These are phyloP conservation scores for Garrulus glandarius DNA, from an alignment of 2,797 vertebrate genomes.

Conservation along the genomic window DNA sequence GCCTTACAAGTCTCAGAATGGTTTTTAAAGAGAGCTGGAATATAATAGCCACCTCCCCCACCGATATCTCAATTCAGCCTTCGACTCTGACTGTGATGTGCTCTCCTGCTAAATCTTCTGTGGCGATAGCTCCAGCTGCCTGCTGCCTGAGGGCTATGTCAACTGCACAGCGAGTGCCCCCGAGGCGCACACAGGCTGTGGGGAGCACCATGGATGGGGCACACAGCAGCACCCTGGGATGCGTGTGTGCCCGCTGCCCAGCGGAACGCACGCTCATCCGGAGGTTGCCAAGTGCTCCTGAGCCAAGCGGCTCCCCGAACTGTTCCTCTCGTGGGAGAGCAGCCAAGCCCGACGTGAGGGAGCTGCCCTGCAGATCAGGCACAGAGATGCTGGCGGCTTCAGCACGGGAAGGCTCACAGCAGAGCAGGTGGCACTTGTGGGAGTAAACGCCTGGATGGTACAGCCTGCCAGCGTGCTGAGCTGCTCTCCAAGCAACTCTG, in stretches of 20 bases:
- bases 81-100: rapidly evolving
- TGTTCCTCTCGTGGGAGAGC: rapidly evolving
- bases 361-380: background rate
- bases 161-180: rapidly evolving
- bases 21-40: background rate
- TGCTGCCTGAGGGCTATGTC: background rate
- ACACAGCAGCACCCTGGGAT: rapidly evolving
- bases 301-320: background rate
- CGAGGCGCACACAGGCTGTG: rapidly evolving
- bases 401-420: background rate
- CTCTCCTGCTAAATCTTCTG: background rate
- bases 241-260: rapidly evolving
- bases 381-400: background rate
- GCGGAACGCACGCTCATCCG: rapidly evolving
- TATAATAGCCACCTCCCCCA: background rate
- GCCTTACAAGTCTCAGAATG: background rate
- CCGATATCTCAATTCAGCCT: background rate
- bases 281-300: background rate
- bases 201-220: rapidly evolving
- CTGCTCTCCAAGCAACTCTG: rapidly evolving
- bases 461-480: rapidly evolving
- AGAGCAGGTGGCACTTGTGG: background rate
- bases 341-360: background rate
- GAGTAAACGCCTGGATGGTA: background rate
- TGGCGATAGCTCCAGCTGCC: background rate